These are phyloP conservation scores for Pedionomus torquatus DNA, from an alignment of 2,113 vertebrate genomes.

Conservation along the genomic window DNA sequence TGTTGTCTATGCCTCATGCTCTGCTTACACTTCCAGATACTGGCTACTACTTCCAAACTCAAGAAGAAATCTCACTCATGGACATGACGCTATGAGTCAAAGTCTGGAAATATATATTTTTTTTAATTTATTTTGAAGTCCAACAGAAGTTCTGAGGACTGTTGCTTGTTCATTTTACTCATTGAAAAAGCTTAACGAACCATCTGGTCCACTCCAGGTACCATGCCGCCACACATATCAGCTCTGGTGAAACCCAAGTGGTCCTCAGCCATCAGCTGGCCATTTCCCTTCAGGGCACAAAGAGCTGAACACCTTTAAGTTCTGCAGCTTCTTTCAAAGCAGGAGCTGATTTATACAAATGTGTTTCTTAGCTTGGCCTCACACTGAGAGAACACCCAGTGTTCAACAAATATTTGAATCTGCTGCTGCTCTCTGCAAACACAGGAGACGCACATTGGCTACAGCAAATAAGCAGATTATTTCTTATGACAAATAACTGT, in stretches of 20 bases:
- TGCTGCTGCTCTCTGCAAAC: neutral
- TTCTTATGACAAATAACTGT: neutral
- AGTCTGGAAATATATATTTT: neutral
- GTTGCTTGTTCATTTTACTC: neutral
- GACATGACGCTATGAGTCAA: neutral
- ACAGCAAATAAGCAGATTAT: neutral
- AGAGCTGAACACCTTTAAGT: neutral
- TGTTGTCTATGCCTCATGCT: neutral
- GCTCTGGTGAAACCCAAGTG: neutral
- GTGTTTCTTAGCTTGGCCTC: neutral
- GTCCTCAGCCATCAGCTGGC: neutral
- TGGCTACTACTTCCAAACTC: neutral
- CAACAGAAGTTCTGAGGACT: neutral
- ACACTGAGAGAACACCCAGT: neutral
- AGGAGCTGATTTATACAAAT: neutral
- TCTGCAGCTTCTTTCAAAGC: neutral
- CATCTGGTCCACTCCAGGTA: accelerated
- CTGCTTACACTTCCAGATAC: neutral
- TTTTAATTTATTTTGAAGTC: neutral
- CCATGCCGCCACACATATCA: neutral
- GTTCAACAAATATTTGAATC: neutral
- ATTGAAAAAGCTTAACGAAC: neutral
- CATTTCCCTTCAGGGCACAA: neutral
- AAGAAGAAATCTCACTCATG: neutral
- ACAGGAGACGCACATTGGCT: neutral